Percentiles rank a stretch among this genome's conserved stretches.
Evolutionary conservation across 2,888 invertebrate genomes (phyloP).

Genomic region (Caradrina kadenii): DNA sequence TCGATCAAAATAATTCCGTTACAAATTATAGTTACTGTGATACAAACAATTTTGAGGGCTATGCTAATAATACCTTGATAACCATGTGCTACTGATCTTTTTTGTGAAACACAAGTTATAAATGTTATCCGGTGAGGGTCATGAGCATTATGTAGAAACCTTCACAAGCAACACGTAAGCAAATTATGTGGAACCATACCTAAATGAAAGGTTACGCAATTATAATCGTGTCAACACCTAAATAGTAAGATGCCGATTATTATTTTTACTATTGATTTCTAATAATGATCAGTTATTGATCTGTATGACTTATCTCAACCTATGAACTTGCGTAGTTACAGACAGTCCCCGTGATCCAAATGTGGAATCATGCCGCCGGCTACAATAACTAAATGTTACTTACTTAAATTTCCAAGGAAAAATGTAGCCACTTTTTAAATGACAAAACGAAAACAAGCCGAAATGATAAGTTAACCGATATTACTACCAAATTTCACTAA

Average conservation of each 20-base stretch:
- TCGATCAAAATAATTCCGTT: conserved; percentile 47
- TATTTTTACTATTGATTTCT: conserved; percentile 20
- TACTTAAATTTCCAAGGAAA: conserved; percentile 80
- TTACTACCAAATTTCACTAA: conserved; percentile 87
- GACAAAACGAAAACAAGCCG: conserved; percentile 71
- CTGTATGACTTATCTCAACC: conserved; percentile 26
- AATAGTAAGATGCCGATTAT: conserved; percentile 40
- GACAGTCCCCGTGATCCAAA: conserved; percentile 75
- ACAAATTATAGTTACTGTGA: conserved; percentile 27
- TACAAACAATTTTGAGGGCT: conserved; percentile 41
- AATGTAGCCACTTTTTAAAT: conserved; percentile 73
- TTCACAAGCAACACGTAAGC: conserved; percentile 90
- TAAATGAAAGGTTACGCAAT: conserved; percentile 90
- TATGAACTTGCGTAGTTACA: conserved; percentile 55
- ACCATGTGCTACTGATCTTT: conserved; percentile 75
- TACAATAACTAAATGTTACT: conserved; percentile 73
- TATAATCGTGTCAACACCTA: conserved; percentile 77
- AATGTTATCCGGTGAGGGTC: conserved; percentile 78
- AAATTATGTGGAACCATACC: conserved; percentile 80
- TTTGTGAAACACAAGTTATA: conserved; percentile 67
- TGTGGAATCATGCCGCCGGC: conserved; percentile 82
- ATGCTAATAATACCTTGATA: conserved; percentile 49
- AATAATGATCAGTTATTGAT: conserved; percentile 12
- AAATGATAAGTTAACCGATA: conserved; percentile 76
- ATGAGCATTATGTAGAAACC: conserved; percentile 86